Evolutionary conservation across 2,888 invertebrate species (phyloP).

Genomic region (Cheilosia vernalis): DNA sequence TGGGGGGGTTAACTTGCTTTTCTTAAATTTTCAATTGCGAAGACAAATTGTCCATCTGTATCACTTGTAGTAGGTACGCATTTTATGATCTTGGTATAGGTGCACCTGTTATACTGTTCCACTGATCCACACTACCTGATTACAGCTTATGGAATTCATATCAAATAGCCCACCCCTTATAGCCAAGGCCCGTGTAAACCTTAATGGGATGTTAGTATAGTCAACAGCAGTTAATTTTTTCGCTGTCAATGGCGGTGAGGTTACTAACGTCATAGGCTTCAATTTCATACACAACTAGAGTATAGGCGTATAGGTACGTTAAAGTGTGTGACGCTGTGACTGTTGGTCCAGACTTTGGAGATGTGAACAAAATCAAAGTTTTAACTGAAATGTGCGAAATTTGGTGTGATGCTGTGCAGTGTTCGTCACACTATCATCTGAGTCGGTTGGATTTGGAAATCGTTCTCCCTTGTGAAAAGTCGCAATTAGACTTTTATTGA

Average conservation of each 20-base stretch:
- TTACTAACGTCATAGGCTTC: background rate
- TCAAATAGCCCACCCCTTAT: background rate
- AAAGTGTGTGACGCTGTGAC: background rate
- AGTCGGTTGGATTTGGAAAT: conserved; percentile 32
- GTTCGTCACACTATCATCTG: conserved; percentile 29
- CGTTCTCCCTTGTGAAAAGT: background rate
- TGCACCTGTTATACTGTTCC: background rate
- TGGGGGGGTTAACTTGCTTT: conserved; percentile 29
- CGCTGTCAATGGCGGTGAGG: conserved; percentile 38
- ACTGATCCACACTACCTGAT: conserved; percentile 3
- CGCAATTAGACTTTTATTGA: background rate
- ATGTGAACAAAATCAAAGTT: conserved; percentile 1
- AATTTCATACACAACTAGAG: no score
- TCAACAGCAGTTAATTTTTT: conserved; percentile 14
- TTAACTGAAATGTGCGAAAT: background rate
- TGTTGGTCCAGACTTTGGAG: background rate
- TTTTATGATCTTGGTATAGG: conserved; percentile 6
- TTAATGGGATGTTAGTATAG: background rate
- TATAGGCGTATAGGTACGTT: no score
- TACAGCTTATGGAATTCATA: no score
- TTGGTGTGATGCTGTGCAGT: conserved; percentile 40
- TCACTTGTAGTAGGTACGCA: conserved; percentile 1
- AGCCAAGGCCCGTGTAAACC: background rate
- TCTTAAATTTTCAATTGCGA: conserved; percentile 26
- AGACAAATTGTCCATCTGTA: conserved; percentile 8